Evolutionary conservation across 2,113 vertebrate genomes (phyloP).

Genomic region (Corythaeola cristata): DNA sequence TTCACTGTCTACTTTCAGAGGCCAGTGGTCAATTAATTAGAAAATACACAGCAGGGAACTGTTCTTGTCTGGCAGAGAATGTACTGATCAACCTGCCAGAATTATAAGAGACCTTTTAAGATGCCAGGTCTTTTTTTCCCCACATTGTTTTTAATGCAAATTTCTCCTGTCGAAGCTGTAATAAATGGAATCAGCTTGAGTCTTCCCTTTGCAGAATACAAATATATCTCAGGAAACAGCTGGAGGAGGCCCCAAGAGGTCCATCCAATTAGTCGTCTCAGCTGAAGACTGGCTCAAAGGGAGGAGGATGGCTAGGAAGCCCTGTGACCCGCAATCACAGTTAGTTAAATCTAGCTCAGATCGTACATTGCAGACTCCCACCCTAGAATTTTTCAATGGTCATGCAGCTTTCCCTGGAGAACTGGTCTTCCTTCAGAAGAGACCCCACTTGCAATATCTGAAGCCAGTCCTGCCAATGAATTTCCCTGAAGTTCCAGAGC

Average conservation of each 20-base stretch:
- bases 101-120: conserved; percentile 35
- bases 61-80: not conserved
- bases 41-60: conserved; percentile 27
- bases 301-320: not conserved
- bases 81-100: conserved; percentile 15
- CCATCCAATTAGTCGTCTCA: conserved; percentile 28
- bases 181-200: conserved; percentile 28
- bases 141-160: conserved; percentile 14
- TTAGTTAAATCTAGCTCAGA: not conserved
- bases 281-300: not conserved
- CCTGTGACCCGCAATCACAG: not conserved
- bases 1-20: not conserved
- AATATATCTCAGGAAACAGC: conserved; percentile 36
- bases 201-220: conserved; percentile 13
- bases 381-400: not conserved
- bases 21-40: conserved; percentile 13
- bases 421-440: not conserved
- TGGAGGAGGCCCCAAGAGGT: conserved; percentile 17
- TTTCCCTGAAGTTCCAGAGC: not conserved
- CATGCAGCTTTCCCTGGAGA: not conserved
- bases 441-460: not conserved
- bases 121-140: not conserved
- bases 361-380: not conserved
- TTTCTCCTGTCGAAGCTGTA: conserved; percentile 1
- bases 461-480: not conserved